These are phyloP conservation scores for Phragmatobia fuliginosa DNA, from an alignment of 2,888 invertebrate genomes.

Conservation along the genomic window DNA sequence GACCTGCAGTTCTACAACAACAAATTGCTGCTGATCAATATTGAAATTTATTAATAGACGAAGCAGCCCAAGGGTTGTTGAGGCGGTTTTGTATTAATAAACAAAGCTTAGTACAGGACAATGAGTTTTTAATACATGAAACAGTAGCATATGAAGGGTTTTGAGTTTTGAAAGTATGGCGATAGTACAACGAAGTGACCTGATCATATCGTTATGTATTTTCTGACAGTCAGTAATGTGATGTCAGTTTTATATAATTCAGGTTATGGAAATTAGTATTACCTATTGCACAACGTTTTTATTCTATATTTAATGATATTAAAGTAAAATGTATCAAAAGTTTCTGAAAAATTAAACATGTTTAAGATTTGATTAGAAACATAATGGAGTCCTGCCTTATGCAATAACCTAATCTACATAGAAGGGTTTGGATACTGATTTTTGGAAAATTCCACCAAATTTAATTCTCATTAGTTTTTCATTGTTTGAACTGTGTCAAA, in stretches of 20 bases:
- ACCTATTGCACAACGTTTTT: neutral
- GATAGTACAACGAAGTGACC: neutral
- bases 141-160: neutral
- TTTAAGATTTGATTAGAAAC: conserved; percentile 14
- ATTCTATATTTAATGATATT: neutral
- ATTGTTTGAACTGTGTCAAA: too few species aligned
- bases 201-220: neutral
- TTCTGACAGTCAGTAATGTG: neutral
- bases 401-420: conserved; percentile 4
- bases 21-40: neutral
- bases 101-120: neutral
- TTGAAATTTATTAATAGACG: neutral
- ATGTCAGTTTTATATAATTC: neutral
- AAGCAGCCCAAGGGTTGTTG: neutral
- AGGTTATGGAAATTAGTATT: too few species aligned
- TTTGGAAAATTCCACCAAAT: too few species aligned
- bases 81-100: neutral
- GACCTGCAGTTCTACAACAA: neutral
- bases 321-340: neutral
- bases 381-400: conserved; percentile 6
- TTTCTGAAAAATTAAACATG: too few species aligned
- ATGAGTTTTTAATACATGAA: neutral
- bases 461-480: too few species aligned
- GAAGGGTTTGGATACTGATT: neutral
- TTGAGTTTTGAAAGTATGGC: neutral